A percentile compares a stretch with the other conserved stretches of the same genome.
Conservation (phyloP, 92 coral and sea anemone genomes). For the Palythoa heliodiscus region DNA sequence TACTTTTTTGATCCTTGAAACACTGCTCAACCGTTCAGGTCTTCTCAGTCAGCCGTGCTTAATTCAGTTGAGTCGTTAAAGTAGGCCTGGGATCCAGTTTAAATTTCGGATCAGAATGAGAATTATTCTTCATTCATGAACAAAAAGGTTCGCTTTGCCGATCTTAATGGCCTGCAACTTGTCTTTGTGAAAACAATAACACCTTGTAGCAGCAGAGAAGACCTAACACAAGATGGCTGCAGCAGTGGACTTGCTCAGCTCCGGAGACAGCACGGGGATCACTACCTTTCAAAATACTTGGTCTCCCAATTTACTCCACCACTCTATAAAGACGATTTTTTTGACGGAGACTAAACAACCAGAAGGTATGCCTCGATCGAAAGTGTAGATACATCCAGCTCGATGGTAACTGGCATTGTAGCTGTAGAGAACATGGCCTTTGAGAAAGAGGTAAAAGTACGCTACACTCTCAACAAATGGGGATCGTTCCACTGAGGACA, state of each 20-base stretch:
- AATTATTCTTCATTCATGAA: conserved; percentile 21
- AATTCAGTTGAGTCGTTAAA: too few species aligned
- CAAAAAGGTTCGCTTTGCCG: conserved; percentile 57
- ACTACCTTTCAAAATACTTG: conserved; percentile 30
- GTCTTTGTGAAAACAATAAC: conserved; percentile 46
- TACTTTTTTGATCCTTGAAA: not conserved
- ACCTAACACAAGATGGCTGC: conserved; percentile 20
- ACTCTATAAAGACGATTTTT: conserved; percentile 10
- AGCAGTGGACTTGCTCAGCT: not conserved
- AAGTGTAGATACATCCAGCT: conserved; percentile 45
- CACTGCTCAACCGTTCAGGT: not conserved
- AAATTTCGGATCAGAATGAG: conserved; percentile 27
- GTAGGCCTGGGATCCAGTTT: not conserved
- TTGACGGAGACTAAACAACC: conserved; percentile 26
- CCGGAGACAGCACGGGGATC: not conserved
- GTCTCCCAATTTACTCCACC: conserved; percentile 42
- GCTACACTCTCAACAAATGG: conserved; percentile 47
- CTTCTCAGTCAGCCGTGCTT: not conserved
- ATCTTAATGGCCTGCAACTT: conserved; percentile 43
- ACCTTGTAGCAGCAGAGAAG: conserved; percentile 42
- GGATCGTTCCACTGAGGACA: conserved; percentile 14
- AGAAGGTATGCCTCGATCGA: conserved; percentile 51
- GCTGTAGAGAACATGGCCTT: conserved; percentile 41
- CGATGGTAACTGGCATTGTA: conserved; percentile 43
- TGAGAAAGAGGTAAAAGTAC: conserved; percentile 41